Evolutionary conservation across 2,888 invertebrate genomes (phyloP).

Genomic region (Marasmarcha lunaedactyla): DNA sequence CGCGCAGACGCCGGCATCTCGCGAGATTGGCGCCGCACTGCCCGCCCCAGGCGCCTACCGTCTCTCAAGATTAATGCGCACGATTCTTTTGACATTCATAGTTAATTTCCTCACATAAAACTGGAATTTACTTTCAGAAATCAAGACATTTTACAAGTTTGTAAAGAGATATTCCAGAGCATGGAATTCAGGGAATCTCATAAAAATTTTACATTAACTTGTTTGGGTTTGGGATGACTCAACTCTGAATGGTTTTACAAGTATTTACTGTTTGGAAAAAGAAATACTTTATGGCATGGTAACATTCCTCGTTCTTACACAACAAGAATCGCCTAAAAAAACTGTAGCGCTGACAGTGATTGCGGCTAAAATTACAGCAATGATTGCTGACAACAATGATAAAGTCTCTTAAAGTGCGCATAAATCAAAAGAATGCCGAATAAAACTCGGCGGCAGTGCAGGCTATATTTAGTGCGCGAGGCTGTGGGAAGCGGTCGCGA

Average conservation of each 20-base stretch:
- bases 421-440: slow-evolving; percentile 32
- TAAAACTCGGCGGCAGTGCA: slow-evolving; percentile 21
- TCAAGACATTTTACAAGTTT: background rate
- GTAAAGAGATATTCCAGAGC: background rate
- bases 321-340: slow-evolving; percentile 7
- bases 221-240: no score
- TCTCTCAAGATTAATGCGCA: slow-evolving; percentile 32
- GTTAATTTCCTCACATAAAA: slow-evolving; percentile 7
- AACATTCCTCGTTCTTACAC: no score
- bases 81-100: slow-evolving; percentile 21
- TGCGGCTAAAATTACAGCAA: slow-evolving; percentile 1
- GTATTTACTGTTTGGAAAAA: no score
- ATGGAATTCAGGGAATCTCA: background rate
- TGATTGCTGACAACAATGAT: slow-evolving; percentile 2
- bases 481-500: slow-evolving; percentile 39
- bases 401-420: slow-evolving; percentile 24
- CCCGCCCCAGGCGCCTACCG: slow-evolving; percentile 27
- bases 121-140: slow-evolving; percentile 24
- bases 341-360: background rate
- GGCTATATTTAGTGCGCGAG: slow-evolving; percentile 28
- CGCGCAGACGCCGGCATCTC: slow-evolving; percentile 28
- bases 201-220: slow-evolving; percentile 9
- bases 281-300: no score
- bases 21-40: slow-evolving; percentile 33
- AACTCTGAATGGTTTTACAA: no score